Conservation (phyloP, 2,797 vertebrate species). For the Anableps anableps region DNA sequence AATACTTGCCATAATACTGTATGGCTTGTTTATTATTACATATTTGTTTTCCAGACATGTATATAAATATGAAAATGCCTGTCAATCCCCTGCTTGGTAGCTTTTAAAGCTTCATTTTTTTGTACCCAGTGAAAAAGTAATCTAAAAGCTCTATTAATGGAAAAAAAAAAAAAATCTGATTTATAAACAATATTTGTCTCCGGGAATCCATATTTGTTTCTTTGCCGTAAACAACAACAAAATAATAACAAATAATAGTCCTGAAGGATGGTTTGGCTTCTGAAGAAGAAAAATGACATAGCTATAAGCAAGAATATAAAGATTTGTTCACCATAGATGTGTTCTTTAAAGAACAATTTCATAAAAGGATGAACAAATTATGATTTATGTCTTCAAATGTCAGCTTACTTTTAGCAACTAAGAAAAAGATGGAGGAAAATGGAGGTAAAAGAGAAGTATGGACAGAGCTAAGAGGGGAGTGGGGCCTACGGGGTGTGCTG, state of each 20-base stretch:
- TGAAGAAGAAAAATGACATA: background rate
- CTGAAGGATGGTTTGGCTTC: background rate
- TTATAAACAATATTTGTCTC: background rate
- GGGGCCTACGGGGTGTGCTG: slow-evolving; percentile 24
- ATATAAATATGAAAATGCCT: background rate
- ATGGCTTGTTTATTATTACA: too few species aligned
- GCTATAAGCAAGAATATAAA: background rate
- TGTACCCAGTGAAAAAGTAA: background rate
- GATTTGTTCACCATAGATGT: background rate
- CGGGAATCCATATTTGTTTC: background rate
- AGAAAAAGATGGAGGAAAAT: slow-evolving; percentile 13
- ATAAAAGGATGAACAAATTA: background rate
- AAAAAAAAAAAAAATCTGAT: background rate
- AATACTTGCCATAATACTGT: too few species aligned
- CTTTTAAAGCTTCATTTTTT: background rate
- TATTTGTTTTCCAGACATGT: background rate
- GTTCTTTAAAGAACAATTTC: background rate
- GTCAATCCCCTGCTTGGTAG: background rate
- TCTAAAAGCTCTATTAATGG: background rate
- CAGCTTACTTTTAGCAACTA: slow-evolving; percentile 21
- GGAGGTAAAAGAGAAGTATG: slow-evolving; percentile 24
- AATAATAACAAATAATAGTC: background rate
- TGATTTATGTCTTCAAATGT: slow-evolving; percentile 4
- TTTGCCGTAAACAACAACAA: background rate
- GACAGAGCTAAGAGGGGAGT: slow-evolving; percentile 12